Percentiles rank a stretch among this genome's conserved stretches.
These are phyloP conservation scores for Thyatira batis DNA, from an alignment of 2,888 invertebrate genomes.

Conservation along the genomic window DNA sequence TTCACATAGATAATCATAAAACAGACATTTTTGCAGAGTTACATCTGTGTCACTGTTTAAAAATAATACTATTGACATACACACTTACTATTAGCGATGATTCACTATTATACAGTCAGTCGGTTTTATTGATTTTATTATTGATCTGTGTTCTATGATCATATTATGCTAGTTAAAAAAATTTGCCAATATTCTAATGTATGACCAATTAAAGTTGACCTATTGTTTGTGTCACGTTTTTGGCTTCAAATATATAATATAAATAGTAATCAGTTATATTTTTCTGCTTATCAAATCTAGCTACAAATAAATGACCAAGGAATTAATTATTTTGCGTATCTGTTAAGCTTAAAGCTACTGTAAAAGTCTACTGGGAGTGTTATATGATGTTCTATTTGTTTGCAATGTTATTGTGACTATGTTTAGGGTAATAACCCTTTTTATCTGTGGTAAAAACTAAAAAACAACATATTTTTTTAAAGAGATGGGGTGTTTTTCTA, in stretches of 20 bases:
- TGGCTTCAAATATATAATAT: too few relatives aligned
- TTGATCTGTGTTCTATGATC: neutral
- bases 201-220: too few relatives aligned
- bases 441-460: neutral
- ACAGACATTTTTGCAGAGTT: neutral
- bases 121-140: neutral
- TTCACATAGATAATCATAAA: conserved; percentile 4
- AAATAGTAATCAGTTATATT: conserved; percentile 11
- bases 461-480: too few relatives aligned
- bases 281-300: conserved; percentile 11
- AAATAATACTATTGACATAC: conserved; percentile 8
- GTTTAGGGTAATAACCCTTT: neutral
- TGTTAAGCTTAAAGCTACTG: conserved; percentile 33
- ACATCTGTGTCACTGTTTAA: conserved; percentile 6
- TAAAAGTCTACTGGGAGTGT: conserved; percentile 16
- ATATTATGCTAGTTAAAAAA: neutral
- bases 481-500: too few relatives aligned
- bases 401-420: neutral
- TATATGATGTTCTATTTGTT: conserved; percentile 9
- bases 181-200: neutral
- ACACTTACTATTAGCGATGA: conserved; percentile 2
- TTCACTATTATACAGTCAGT: neutral
- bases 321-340: conserved; percentile 22
- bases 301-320: conserved; percentile 34
- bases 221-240: too few relatives aligned